Percentiles rank a stretch among this genome's conserved stretches.
These are phyloP conservation scores for Achatina immaculata DNA, from an alignment of 1,140 invertebrate genomes.

Conservation along the genomic window DNA sequence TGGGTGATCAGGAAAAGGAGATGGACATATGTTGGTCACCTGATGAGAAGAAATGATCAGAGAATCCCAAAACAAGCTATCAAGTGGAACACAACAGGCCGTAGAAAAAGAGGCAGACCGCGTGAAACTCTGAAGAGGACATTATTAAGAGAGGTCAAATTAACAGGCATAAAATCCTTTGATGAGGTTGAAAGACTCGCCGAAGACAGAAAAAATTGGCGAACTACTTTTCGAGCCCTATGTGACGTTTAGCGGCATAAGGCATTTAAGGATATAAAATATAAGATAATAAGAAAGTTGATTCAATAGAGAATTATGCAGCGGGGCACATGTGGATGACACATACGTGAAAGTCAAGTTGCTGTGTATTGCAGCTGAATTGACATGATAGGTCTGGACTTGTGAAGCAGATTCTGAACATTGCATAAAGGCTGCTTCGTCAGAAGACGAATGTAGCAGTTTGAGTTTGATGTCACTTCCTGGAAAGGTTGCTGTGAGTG, in stretches of 20 bases:
- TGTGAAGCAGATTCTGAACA: background rate
- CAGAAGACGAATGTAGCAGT: background rate
- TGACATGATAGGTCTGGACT: background rate
- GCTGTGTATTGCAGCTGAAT: background rate
- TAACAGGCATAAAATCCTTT: too few species aligned
- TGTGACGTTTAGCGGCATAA: too few species aligned
- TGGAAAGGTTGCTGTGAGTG: background rate
- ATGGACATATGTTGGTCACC: too few species aligned
- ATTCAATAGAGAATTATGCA: background rate
- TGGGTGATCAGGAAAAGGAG: too few species aligned
- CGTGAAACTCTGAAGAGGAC: too few species aligned
- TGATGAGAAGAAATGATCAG: too few species aligned
- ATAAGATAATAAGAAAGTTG: background rate
- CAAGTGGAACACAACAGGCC: too few species aligned
- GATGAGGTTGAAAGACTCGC: constrained; percentile 11
- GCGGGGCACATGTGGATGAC: background rate
- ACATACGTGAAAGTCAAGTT: background rate
- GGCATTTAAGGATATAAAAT: background rate
- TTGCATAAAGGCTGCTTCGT: background rate
- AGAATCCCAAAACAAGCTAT: too few species aligned
- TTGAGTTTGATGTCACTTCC: background rate
- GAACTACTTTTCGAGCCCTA: too few species aligned
- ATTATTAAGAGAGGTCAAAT: too few species aligned
- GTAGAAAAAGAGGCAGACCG: too few species aligned
- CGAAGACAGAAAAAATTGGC: background rate